Evolutionary conservation across 2,888 invertebrate genomes (phyloP), one percentile per base, ranked within the genome.

Genomic region (Coleophora flavipennella): DNA sequence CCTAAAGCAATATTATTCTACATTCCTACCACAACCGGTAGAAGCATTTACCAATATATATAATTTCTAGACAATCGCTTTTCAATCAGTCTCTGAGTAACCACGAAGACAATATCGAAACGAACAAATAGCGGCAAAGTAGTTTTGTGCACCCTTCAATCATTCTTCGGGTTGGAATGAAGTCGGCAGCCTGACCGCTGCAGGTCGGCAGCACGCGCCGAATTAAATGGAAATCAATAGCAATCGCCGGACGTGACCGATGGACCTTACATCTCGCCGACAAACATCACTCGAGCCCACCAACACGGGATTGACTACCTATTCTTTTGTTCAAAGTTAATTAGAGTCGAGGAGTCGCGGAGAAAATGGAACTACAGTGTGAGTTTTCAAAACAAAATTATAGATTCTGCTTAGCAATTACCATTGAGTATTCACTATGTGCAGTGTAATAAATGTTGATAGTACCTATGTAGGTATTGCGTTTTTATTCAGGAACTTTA

Each of bases 181-280:
- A 65, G 63, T 51, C 60, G 64, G 56, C 51, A 53, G 49, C 36
- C 41, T 41, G 52, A 3, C 58, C 51, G 54, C 61, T 53, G 56
- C 55, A 52, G 62, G 56, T 51, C 49, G 53, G 59, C 57, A 75
- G 75, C 84, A 83, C 81, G 83, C 75, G 70, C 75, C 71, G 70
- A 69, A 77, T 80, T 83, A 83, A 84, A 83, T 78, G 79, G 73
- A 76, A 83, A 83, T 81, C 84, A 80, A 84, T 84, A 77, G 69
- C 61, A 62, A 70, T 67, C 57, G 59, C 42, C 50, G 70, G 52
- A 80, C 81, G 81, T 81, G 81, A 78, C 75, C 65, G 57, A 53
- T 57, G 65, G 59, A 65, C 67, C 64, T 68, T 59, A 59, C 62
- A 65, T 65, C 67, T 65, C 56, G 54, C 67, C 67, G 64, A 58